phyloP scores from a whole-genome alignment of 2,113 vertebrate genomes.

The Ranitomeya variabilis region DNA sequence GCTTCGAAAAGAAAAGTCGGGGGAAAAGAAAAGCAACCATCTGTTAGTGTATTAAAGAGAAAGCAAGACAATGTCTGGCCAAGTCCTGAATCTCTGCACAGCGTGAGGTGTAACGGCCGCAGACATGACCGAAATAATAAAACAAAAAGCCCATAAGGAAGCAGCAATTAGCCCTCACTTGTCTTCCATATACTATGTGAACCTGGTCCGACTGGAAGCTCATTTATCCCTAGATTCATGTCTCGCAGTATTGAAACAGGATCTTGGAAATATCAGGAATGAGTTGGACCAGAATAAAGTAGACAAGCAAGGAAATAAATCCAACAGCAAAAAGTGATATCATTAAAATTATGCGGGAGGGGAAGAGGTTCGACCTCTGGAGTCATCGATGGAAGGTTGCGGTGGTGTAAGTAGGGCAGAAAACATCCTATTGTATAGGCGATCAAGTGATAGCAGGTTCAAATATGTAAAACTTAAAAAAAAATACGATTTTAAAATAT shows the following conservation, averaged over 20 bases:
- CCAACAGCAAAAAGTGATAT: background rate
- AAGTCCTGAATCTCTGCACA: slow-evolving; percentile 18
- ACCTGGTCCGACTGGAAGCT: background rate
- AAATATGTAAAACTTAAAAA: no score
- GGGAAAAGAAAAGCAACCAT: slow-evolving; percentile 1
- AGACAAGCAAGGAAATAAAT: background rate
- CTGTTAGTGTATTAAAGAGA: slow-evolving; percentile 24
- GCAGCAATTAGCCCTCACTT: slow-evolving; percentile 10
- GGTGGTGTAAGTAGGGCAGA: no score
- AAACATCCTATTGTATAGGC: no score
- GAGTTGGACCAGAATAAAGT: background rate
- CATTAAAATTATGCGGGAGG: background rate
- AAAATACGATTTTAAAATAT: no score
- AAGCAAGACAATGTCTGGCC: slow-evolving; percentile 38
- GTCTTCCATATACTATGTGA: background rate
- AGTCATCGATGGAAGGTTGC: no score
- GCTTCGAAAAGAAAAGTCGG: background rate
- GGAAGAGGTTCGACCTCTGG: no score
- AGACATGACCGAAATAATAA: slow-evolving; percentile 42
- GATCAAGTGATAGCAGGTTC: no score
- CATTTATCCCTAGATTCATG: slow-evolving; percentile 1
- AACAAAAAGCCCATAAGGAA: slow-evolving; percentile 5
- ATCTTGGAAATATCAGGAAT: background rate
- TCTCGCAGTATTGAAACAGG: background rate
- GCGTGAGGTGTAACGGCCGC: slow-evolving; percentile 2